phyloP scores from a whole-genome alignment of 1,140 invertebrate species.

The Protaetia brevitarsis region DNA sequence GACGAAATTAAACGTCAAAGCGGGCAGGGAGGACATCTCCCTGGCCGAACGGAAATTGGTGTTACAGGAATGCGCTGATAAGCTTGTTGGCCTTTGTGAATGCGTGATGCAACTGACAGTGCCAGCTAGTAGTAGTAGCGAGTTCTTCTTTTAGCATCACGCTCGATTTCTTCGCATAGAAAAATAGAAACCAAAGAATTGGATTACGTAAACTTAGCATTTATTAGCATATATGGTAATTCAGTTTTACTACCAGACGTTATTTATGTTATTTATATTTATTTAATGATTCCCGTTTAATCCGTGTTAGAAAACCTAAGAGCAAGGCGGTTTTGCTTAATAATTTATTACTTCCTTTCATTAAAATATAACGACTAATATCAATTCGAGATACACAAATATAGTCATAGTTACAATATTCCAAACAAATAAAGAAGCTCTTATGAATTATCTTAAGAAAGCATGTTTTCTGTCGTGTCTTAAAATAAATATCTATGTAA shows the following conservation, averaged over 20 bases:
- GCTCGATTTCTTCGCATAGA: not conserved
- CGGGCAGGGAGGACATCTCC: not conserved
- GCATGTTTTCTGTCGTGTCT: too few relatives aligned
- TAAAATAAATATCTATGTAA: too few relatives aligned
- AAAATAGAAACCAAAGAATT: not conserved
- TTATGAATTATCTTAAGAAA: too few relatives aligned
- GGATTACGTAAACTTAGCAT: not conserved
- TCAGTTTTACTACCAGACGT: not conserved
- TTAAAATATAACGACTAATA: too few relatives aligned
- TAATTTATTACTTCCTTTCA: too few relatives aligned
- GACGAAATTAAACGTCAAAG: not conserved
- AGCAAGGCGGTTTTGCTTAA: too few relatives aligned
- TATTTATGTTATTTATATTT: not conserved
- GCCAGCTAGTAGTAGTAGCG: not conserved
- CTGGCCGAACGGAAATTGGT: constrained; percentile 8
- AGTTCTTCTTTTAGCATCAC: not conserved
- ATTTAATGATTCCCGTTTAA: not conserved
- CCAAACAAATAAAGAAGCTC: too few relatives aligned
- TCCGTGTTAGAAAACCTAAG: not conserved
- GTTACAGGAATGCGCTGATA: constrained; percentile 13
- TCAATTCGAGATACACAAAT: too few relatives aligned
- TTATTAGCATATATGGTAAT: constrained; percentile 5
- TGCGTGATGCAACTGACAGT: constrained; percentile 2
- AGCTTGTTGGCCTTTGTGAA: not conserved
- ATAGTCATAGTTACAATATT: too few relatives aligned